Evolutionary conservation across 2,113 vertebrate genomes (phyloP).

Genomic region (Amblyopsis rosae): DNA sequence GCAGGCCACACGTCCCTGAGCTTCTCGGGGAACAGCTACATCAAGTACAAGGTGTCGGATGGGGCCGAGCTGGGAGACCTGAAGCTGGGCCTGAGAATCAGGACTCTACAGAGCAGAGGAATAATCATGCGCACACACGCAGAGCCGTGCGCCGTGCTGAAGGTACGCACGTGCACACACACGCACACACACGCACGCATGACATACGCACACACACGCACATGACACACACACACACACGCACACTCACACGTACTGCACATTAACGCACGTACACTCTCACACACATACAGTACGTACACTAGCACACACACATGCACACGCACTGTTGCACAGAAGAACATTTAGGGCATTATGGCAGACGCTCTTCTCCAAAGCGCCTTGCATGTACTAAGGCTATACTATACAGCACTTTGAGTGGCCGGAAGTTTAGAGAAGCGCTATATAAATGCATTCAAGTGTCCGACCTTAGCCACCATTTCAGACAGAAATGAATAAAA

Average conservation of each 20-base stretch:
- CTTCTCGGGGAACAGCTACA: slow-evolving; percentile 97
- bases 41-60: slow-evolving; percentile 92
- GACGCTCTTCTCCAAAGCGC: not conserved
- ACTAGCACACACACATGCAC: not conserved
- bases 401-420: not conserved
- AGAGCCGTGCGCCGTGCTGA: slow-evolving; percentile 89
- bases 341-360: too few species aligned
- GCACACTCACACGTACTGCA: not conserved
- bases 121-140: slow-evolving; percentile 94
- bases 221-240: not conserved
- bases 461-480: too few species aligned
- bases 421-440: too few species aligned
- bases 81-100: slow-evolving; percentile 89
- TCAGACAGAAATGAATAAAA: too few species aligned
- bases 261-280: too few species aligned
- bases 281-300: too few species aligned
- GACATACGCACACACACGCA: slow-evolving; percentile 6
- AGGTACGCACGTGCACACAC: slow-evolving; percentile 76
- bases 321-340: not conserved
- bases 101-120: slow-evolving; percentile 91
- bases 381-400: not conserved
- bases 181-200: slow-evolving; percentile 24
- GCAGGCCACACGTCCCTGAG: slow-evolving; percentile 94
- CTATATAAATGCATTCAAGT: too few species aligned
- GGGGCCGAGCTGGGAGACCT: slow-evolving; percentile 85